phyloP scores from a whole-genome alignment of 2,888 invertebrate species.

The Vesta saturnalis region DNA sequence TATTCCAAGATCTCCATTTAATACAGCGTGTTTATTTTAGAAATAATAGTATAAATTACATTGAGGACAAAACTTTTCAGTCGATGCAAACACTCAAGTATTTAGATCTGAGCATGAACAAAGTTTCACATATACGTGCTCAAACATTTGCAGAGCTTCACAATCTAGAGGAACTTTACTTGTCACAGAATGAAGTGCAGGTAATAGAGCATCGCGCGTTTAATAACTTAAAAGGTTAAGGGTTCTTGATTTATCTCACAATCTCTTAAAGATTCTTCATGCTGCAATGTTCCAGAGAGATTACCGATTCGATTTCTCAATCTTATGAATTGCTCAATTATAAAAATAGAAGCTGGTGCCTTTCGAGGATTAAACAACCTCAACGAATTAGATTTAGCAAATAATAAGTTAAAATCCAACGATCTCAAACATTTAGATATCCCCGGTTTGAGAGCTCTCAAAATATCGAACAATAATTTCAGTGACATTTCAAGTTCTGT shows the following conservation, averaged over 20 bases:
- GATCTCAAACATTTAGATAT: slow-evolving; percentile 80
- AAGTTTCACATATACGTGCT: slow-evolving; percentile 73
- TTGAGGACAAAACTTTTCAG: slow-evolving; percentile 84
- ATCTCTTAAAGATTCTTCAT: slow-evolving; percentile 77
- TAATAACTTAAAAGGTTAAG: slow-evolving; percentile 77
- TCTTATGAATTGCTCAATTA: slow-evolving; percentile 78
- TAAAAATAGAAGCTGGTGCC: slow-evolving; percentile 77
- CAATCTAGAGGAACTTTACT: slow-evolving; percentile 81
- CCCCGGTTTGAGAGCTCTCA: slow-evolving; percentile 77
- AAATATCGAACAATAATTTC: slow-evolving; percentile 82
- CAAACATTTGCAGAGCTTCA: slow-evolving; percentile 80
- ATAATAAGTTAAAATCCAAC: slow-evolving; percentile 75
- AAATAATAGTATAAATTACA: slow-evolving; percentile 82
- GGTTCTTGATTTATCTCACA: slow-evolving; percentile 82
- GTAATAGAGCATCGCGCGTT: slow-evolving; percentile 79
- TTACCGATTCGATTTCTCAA: slow-evolving; percentile 78
- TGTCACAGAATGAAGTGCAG: slow-evolving; percentile 78
- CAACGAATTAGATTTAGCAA: slow-evolving; percentile 80
- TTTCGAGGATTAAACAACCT: slow-evolving; percentile 80
- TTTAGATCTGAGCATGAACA: slow-evolving; percentile 83
- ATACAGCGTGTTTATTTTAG: slow-evolving; percentile 84
- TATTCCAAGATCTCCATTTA: slow-evolving; percentile 81
- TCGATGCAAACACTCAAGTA: slow-evolving; percentile 80
- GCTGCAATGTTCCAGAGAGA: slow-evolving; percentile 79
- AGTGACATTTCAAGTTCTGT: slow-evolving; percentile 75